Evolutionary conservation across 2,797 vertebrate species (phyloP).

Genomic region (Pelodytes ibericus): DNA sequence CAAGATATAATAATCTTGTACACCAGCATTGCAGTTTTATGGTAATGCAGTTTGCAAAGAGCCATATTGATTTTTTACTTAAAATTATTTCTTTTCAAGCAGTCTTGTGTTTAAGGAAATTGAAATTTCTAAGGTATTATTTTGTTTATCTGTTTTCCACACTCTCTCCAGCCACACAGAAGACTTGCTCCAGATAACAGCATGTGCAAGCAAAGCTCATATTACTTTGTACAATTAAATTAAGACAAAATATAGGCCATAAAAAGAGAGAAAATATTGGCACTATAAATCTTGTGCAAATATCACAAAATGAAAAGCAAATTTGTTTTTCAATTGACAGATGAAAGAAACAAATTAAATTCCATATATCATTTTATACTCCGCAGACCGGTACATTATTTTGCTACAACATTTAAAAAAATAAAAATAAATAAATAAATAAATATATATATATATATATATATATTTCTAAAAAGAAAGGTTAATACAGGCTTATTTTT

Average conservation of each 20-base stretch:
- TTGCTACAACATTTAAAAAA: neutral
- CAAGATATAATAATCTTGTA: neutral
- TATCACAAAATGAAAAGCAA: slow-evolving; percentile 36
- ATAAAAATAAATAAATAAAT: too few species aligned
- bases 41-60: neutral
- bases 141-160: slow-evolving; percentile 15
- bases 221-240: slow-evolving; percentile 22
- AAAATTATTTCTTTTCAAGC: neutral
- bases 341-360: slow-evolving; percentile 49
- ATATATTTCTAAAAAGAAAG: neutral
- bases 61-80: neutral
- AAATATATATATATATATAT: too few species aligned
- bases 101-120: neutral
- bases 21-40: neutral
- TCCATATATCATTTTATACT: slow-evolving; percentile 28
- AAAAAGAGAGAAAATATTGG: slow-evolving; percentile 38
- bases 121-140: slow-evolving; percentile 5
- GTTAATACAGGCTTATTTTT: neutral
- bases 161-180: neutral
- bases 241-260: slow-evolving; percentile 31
- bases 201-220: slow-evolving; percentile 20
- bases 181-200: slow-evolving; percentile 14
- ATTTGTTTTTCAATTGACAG: slow-evolving; percentile 28
- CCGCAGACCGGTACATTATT: slow-evolving; percentile 1
- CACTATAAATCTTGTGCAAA: slow-evolving; percentile 36